Evolutionary conservation across 2,797 vertebrate genomes (phyloP).

Genomic region (Cynopterus sphinx): DNA sequence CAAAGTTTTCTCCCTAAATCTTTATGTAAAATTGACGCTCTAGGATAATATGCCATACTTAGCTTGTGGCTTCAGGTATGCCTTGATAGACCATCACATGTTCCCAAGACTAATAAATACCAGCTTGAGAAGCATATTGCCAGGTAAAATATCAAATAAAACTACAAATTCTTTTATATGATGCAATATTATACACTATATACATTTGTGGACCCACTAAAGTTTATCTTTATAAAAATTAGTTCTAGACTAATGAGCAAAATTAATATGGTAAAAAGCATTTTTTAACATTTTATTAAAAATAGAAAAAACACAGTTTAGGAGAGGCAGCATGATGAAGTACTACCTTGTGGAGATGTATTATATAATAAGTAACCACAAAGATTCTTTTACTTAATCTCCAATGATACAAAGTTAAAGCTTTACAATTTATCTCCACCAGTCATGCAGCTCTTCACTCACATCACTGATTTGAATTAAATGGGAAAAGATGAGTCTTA

Average conservation of each 20-base stretch:
- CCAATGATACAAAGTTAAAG: not conserved
- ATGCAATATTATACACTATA: not conserved
- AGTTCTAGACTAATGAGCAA: slow-evolving; percentile 19
- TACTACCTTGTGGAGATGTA: not conserved
- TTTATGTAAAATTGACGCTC: not conserved
- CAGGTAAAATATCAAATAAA: not conserved
- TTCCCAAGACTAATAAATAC: not conserved
- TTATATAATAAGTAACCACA: not conserved
- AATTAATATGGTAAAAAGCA: not conserved
- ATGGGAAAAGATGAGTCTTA: not conserved
- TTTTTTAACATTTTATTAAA: not conserved
- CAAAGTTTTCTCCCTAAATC: slow-evolving; percentile 1
- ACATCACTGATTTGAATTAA: not conserved
- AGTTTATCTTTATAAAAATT: not conserved
- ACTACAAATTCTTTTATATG: not conserved
- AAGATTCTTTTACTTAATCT: not conserved
- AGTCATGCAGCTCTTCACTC: not conserved
- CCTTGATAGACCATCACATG: not conserved
- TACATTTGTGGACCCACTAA: not conserved
- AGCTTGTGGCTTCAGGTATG: not conserved
- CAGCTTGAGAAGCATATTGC: not conserved
- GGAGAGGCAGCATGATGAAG: not conserved
- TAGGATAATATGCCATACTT: not conserved
- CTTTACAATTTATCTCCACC: not conserved
- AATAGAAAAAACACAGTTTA: not conserved